These are phyloP conservation scores for Volucella zonaria DNA, from an alignment of 2,888 invertebrate species.

Conservation along the genomic window DNA sequence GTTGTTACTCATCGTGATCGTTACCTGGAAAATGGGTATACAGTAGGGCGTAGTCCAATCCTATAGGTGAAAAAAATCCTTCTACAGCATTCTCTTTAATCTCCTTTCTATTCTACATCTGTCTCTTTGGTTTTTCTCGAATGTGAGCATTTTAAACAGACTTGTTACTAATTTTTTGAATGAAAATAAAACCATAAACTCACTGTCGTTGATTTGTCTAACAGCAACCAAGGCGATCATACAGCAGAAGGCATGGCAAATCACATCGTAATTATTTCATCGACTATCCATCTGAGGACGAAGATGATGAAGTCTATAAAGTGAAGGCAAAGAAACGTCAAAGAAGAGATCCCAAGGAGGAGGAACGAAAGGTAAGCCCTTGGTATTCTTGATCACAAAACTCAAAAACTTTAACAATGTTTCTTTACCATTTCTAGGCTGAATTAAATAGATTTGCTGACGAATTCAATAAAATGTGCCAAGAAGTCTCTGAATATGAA, in stretches of 20 bases:
- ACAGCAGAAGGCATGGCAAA: conserved; percentile 77
- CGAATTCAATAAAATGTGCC: conserved; percentile 80
- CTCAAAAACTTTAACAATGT: neutral
- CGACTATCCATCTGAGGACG: conserved; percentile 77
- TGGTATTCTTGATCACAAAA: neutral
- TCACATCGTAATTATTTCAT: conserved; percentile 76
- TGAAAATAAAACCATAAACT: no score
- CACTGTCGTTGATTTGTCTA: no score
- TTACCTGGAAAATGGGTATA: no score
- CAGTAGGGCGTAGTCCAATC: no score
- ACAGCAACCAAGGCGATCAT: no score
- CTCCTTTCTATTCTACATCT: no score
- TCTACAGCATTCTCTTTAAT: no score
- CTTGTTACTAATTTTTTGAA: no score
- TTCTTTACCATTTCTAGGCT: conserved; percentile 38
- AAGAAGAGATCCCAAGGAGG: conserved; percentile 13
- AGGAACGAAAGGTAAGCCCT: conserved; percentile 1
- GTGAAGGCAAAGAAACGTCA: conserved; percentile 66
- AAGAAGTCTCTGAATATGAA: conserved; percentile 79
- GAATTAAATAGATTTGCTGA: conserved; percentile 77
- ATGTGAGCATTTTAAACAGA: no score
- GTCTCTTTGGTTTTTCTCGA: no score
- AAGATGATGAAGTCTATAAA: conserved; percentile 75
- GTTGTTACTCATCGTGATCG: no score
- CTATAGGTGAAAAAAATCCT: no score